Base-by-base conservation (phyloP, 2,888 invertebrate genomes). In the Erannis defoliaria region DNA sequence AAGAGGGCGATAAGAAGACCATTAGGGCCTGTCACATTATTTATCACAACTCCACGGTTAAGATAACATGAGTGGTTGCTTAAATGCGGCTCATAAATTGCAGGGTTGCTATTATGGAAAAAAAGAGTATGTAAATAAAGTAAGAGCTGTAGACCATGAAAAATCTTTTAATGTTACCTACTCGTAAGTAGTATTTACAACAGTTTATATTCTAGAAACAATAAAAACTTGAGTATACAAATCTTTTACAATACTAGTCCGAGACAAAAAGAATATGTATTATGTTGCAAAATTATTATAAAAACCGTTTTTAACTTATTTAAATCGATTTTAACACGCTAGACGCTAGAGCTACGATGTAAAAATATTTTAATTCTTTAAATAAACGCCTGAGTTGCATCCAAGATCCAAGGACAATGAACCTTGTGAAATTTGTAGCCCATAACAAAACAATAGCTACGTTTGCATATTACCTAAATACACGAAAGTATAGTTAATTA, bases 21-120 rank as follows among this genome's bases (percentile, higher is more conserved):
- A 84, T 85, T 85, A 85, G 58, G 62, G 57, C 60, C 66, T 68
- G 71, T 72, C 76, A 70, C 75, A 72, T 80, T 73, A 78, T 76
- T 82, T 84, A 86, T 83, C 76, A 76, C 64, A 66, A 65, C 76
- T 73, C 69, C 72, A 71, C 67, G 63, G 56, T 60, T 67, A 45
- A 72, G 75, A 78, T 80, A 78, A 76, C 60, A 14, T n/a, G 58
- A 66, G 62, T 53, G 53, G 61, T 46, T 55, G 53, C 51, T 63
- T 56, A 55, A 54, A 49, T 29, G 49, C 53, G 18, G 1, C 16
- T 14, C 38, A 57, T 57, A 60, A 64, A 62, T 66, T 57, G 48
- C 26, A 55, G 23, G 10, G 45, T 48, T 45, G 46, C 21, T 38
- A 37, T 49, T 55, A 33, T 43, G 19, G 46, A 16, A 33, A 42